phyloP scores from a whole-genome alignment of 1,140 invertebrate genomes.

The Rhagoletis pomonella region DNA sequence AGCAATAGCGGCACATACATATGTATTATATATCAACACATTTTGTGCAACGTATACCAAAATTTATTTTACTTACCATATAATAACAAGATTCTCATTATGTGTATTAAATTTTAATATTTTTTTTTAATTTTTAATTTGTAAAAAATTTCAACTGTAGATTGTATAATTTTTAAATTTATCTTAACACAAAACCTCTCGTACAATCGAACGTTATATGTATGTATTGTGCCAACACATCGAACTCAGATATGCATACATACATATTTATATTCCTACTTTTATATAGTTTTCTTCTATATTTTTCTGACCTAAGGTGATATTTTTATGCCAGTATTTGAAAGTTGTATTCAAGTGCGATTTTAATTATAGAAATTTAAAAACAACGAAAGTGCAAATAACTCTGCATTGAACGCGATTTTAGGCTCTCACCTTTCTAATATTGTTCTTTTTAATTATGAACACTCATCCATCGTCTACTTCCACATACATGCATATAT shows the following conservation, averaged over 20 bases:
- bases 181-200: background rate
- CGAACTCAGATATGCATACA: background rate
- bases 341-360: background rate
- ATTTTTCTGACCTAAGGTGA: background rate
- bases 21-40: constrained; percentile 1
- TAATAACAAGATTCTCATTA: constrained; percentile 19
- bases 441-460: background rate
- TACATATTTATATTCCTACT: background rate
- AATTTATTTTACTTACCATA: constrained; percentile 33
- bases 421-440: background rate
- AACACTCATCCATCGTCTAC: background rate
- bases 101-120: constrained; percentile 37
- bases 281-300: background rate
- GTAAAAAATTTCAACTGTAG: constrained; percentile 33
- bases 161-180: constrained; percentile 15
- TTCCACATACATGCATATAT: background rate
- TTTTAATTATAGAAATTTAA: background rate
- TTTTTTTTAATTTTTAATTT: constrained; percentile 11
- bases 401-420: background rate
- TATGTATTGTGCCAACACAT: constrained; percentile 7
- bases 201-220: background rate
- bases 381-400: constrained; percentile 6
- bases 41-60: constrained; percentile 25
- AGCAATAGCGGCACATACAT: constrained; percentile 23
- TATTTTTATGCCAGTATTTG: constrained; percentile 8